A percentile compares a stretch with the other conserved stretches of the same genome.
Evolutionary conservation across 2,113 vertebrate species (phyloP).

Genomic region (Murina feae): DNA sequence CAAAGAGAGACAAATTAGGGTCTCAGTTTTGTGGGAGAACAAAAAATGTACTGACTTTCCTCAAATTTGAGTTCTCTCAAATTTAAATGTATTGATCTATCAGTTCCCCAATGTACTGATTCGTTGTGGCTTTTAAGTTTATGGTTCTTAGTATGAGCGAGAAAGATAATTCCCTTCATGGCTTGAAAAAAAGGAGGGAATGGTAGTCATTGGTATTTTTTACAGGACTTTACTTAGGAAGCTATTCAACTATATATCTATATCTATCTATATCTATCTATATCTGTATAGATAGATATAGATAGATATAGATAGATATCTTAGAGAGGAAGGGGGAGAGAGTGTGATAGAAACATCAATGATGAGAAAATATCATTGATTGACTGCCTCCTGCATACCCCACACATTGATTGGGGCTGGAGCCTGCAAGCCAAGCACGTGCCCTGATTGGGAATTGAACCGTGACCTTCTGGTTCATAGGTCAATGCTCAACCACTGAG

Average conservation of each 20-base stretch:
- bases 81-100: neutral
- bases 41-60: neutral
- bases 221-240: neutral
- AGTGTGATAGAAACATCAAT: too few species aligned
- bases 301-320: too few species aligned
- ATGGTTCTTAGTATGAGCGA: neutral
- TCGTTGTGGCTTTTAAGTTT: neutral
- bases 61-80: neutral
- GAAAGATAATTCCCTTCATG: neutral
- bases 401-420: too few species aligned
- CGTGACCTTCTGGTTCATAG: too few species aligned
- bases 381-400: too few species aligned
- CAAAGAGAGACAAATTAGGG: neutral
- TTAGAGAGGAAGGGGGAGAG: too few species aligned
- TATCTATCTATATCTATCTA: too few species aligned
- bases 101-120: neutral
- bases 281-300: too few species aligned
- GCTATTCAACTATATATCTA: neutral
- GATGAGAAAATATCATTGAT: too few species aligned
- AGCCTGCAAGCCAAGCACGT: too few species aligned
- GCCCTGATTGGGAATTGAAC: too few species aligned
- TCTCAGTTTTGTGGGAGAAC: neutral
- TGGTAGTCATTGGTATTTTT: neutral
- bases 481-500: too few species aligned
- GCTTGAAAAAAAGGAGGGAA: neutral